Evolutionary conservation across 2,113 vertebrate genomes (phyloP).

Genomic region (Amazona vittata): DNA sequence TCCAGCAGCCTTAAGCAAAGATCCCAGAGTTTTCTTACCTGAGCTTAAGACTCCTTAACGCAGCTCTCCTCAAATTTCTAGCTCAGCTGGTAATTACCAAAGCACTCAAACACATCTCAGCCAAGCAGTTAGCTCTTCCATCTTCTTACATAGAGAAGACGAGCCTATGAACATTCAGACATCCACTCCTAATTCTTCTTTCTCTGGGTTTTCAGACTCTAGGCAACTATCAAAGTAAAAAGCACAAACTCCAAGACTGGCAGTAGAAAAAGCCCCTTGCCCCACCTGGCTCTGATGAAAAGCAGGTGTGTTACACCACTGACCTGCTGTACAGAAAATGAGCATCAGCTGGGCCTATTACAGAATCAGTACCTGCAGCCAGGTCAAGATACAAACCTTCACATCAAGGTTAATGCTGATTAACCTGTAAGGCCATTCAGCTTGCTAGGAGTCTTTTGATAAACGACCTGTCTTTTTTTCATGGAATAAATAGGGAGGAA

Average conservation of each 20-base stretch:
- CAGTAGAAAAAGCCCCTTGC: not conserved
- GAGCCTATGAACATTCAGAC: rapidly evolving
- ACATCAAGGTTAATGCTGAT: rapidly evolving
- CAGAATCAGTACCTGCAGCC: not conserved
- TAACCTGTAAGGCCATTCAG: no score
- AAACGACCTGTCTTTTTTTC: rapidly evolving
- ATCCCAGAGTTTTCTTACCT: not conserved
- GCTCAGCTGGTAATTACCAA: rapidly evolving
- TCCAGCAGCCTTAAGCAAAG: not conserved
- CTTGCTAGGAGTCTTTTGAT: not conserved
- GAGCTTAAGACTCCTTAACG: not conserved
- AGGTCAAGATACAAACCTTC: rapidly evolving
- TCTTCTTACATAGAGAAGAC: rapidly evolving
- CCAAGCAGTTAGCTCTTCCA: not conserved
- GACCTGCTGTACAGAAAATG: not conserved
- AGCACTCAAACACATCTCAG: not conserved
- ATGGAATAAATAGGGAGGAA: not conserved
- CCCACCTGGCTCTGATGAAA: not conserved
- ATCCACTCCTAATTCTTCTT: rapidly evolving
- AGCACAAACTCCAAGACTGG: rapidly evolving
- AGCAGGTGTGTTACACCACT: not conserved
- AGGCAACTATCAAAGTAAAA: rapidly evolving
- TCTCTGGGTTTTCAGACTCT: rapidly evolving
- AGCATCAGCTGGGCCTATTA: not conserved
- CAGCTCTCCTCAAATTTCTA: not conserved